Conservation (phyloP, 1,140 invertebrate species). For the Drosophila mayri region DNA sequence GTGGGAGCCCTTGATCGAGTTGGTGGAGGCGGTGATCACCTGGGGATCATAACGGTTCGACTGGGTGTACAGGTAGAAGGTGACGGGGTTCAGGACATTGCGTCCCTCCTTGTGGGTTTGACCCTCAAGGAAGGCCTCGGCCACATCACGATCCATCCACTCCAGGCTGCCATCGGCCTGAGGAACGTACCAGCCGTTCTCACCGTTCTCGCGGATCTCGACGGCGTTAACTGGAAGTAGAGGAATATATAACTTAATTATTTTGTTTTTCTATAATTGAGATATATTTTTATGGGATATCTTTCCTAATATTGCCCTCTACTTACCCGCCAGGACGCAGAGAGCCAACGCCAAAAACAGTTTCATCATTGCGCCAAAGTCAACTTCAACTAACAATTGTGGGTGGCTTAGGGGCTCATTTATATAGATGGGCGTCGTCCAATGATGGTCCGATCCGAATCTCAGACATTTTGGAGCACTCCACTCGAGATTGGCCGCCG, state of each 20-base stretch:
- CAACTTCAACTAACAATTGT: conserved; percentile 52
- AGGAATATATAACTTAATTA: background rate
- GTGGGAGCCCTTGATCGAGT: conserved; percentile 54
- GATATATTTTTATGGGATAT: background rate
- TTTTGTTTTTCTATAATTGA: background rate
- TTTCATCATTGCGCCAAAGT: conserved; percentile 57
- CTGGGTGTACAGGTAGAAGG: conserved; percentile 77
- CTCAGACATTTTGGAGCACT: conserved; percentile 41
- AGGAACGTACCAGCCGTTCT: conserved; percentile 75
- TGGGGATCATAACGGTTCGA: conserved; percentile 54
- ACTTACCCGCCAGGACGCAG: conserved; percentile 66
- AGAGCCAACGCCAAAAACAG: conserved; percentile 58
- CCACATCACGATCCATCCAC: conserved; percentile 65
- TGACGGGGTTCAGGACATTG: conserved; percentile 63
- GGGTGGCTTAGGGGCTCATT: conserved; percentile 12
- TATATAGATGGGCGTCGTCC: conserved; percentile 45
- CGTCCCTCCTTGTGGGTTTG: conserved; percentile 34
- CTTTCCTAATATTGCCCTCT: background rate
- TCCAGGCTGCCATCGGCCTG: conserved; percentile 65
- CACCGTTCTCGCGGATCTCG: conserved; percentile 62
- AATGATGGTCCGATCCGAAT: conserved; percentile 42
- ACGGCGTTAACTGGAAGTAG: conserved; percentile 47
- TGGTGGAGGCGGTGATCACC: conserved; percentile 56
- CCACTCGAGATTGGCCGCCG: conserved; percentile 61
- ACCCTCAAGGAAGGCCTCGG: conserved; percentile 57